Base-by-base conservation (phyloP, 2,888 invertebrate genomes). In the Argyresthia albistria region DNA sequence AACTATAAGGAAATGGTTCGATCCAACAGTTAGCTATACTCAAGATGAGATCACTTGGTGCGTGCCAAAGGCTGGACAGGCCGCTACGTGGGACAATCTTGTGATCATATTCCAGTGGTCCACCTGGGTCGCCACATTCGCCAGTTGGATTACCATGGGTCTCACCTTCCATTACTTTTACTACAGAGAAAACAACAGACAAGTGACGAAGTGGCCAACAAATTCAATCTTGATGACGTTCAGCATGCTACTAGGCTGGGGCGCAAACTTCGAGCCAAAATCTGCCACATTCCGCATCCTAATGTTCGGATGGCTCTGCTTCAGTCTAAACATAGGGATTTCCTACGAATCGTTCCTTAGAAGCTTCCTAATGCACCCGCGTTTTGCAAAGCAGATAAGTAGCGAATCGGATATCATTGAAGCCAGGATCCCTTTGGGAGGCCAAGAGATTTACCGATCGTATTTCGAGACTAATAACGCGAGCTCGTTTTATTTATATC, bases 21-120 rank as follows among this genome's bases (percentile, higher is more conserved):
- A 87, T 60, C 79, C 86, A 0, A 86, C 88, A 0, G 71, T 80
- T 9, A 86, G 81, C 54, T 88, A 87, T 55, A 77, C 80, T 7
- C 88, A 88, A 63, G 88, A 88, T 53, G 88, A 88, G 56, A 86
- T 87, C 73, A 87, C 88, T 0, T 82, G 87, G 72, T 88, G 88
- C 48, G 69, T 87, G 0, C 82, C 84, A 0, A 82, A 69, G 63
- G 81, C 88, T 3, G 70, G 71, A 0, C 71, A 72, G 59, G 84
- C 84, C 0, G 69, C 80, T 0, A 84, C 86, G 4, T 88, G 88
- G 88, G 70, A 82, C 16, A 88, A 84, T 61, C 60, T 88, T 11
- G 73, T 88, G 2, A 88, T 77, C 36, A 87, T 88, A 55, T 88
- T 88, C 53, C 86, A 83, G 58, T 81, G 78, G 79, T 70, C 82